Base-by-base conservation (phyloP, 1,140 invertebrate genomes). In the Ceratitis capitata region DNA sequence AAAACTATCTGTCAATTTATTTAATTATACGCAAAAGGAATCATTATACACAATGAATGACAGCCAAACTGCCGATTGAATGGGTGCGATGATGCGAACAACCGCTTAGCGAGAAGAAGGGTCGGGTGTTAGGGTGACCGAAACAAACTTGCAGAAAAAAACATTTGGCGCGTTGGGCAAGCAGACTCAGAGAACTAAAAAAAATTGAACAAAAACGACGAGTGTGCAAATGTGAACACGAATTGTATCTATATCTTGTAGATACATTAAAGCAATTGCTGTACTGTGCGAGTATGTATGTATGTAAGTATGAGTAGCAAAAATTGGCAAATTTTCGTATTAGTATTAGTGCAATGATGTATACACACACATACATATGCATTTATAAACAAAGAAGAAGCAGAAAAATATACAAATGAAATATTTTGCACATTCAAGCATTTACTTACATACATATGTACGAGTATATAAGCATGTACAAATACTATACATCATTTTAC, bases 231-330 rank as follows among this genome's bases (percentile, higher is more conserved):
- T 78, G 69, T 39, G 69, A 78, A 26, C 26, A 14, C 42, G 69
- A 26, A 78, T 78, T 78, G 69, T 78, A 78, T 78, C n/a, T 78
- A 39, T 78, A 78, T 78, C n/a, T 78, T 26, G 39, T 35, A 45
- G 69, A 78, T 78, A 78, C n/a, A 69, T 69, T 69, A 69, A 69
- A 69, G 26, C 61, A 29, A 69, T 39, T 32, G 32, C 69, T 23
- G 23, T 26, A 3, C 6, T 39, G 14, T n/a, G n/a, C 7, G 61
- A 16, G 14, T 47, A 47, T 12, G 12, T 47, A 47, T 47, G 12
- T 47, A 47, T 47, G 45, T 47, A 47, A 6, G n/a, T 16, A n/a
- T 53, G n/a, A 19, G 2, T n/a, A n/a, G n/a, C n/a, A n/a, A n/a
- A n/a, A n/a, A n/a, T n/a, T n/a, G n/a, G n/a, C n/a, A n/a, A n/a